Evolutionary conservation across 2,113 vertebrate species (phyloP).

Genomic region (Macrotus californicus): DNA sequence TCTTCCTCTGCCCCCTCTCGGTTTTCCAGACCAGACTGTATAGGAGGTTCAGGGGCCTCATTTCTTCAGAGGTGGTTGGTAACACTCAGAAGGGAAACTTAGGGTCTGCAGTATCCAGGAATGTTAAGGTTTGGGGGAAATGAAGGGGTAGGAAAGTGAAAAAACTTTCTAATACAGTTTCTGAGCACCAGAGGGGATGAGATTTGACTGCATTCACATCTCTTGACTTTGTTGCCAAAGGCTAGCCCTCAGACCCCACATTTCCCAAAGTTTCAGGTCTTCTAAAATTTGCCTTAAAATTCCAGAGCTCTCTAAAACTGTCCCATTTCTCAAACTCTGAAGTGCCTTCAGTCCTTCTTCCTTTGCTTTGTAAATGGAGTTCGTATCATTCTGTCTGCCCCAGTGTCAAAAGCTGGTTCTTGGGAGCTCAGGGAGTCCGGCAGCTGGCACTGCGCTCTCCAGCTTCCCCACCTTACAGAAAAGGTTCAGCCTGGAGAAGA

Average conservation of each 20-base stretch:
- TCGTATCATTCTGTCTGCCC: too few species aligned
- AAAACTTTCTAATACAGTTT: neutral
- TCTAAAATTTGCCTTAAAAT: neutral
- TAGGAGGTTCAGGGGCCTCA: too few species aligned
- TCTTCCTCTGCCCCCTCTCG: neutral
- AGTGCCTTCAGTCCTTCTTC: neutral
- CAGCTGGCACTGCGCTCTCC: rapidly evolving
- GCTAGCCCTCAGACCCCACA: neutral
- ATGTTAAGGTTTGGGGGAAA: neutral
- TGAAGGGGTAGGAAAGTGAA: neutral
- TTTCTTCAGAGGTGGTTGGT: neutral
- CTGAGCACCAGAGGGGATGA: neutral
- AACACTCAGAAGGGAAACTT: neutral
- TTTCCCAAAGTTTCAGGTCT: neutral
- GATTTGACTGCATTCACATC: neutral
- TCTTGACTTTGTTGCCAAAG: neutral
- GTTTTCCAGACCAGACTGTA: neutral
- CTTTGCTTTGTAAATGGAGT: neutral
- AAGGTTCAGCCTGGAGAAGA: neutral
- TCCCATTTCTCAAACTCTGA: neutral
- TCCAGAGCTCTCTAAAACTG: neutral
- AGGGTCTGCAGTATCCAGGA: neutral
- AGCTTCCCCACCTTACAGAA: neutral
- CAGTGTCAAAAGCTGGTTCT: neutral
- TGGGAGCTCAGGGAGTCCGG: neutral